Base-by-base conservation (phyloP, 2,113 vertebrate genomes). In the Petrocephalus zakoni region DNA sequence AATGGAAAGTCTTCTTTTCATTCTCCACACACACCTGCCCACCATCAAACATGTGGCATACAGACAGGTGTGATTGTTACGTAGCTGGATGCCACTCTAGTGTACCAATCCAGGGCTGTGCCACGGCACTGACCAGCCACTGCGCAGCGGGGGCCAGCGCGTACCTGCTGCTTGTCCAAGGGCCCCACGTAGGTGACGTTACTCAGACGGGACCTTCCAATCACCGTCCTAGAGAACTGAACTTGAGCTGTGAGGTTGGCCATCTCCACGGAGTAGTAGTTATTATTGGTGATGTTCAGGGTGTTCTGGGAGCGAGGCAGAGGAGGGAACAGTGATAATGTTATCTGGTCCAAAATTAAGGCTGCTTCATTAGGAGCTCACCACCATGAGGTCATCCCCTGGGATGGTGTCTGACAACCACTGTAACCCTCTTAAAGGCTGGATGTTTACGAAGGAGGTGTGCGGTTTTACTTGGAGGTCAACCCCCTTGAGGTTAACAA, bases 211-310 rank as follows among this genome's bases (percentile, higher is more conserved):
- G 96, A 95, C 93, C 97, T 98, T 83, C 97, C 97, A 86, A 98
- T 98, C 90, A 99, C 97, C 0, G 97, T 98, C 93, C 97, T 97
- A 52, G 96, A 96, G 94, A 98, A 98, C 90, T 97, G 97, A 90
- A 98, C 97, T 93, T 98, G 97, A 29, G 96, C 97, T 89, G 96
- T 97, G 92, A 98, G 96, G 90, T 97, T 97, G 90, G 97, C 95
- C 89, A 98, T 97, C 92, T 97, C 96, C 90, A 98, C 97, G 0
- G 97, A 96, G 88, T 98, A 99, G 90, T 97, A 98, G 93, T 98
- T 98, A 93, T 96, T 99, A 91, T 99, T 99, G 0, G 97, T 99
- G 94, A 99, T 99, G 94, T 99, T 99, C 91, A 99, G 88, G 0
- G 97, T 97, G 90, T 96, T 99, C 98, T 99, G 92, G 6, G 92